Percentiles rank a stretch among this genome's conserved stretches.
Evolutionary conservation across 2,888 invertebrate species (phyloP).

Genomic region (Drosophila pullipes): DNA sequence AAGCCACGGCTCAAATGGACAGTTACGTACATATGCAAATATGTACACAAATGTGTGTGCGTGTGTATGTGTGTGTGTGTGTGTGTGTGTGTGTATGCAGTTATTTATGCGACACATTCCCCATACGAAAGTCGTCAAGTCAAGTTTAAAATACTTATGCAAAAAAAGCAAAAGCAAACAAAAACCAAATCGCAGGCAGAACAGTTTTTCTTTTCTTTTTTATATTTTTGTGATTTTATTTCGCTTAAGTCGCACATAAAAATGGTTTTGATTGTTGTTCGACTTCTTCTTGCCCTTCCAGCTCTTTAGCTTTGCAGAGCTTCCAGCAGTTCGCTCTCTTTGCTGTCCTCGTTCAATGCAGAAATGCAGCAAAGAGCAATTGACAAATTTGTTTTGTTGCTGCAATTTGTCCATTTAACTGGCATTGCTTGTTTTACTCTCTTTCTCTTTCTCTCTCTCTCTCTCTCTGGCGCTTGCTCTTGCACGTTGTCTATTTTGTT

Average conservation of each 20-base stretch:
- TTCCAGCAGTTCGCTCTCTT: background rate
- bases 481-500: conserved; percentile 16
- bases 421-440: background rate
- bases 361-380: conserved; percentile 4
- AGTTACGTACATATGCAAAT: conserved; percentile 16
- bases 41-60: background rate
- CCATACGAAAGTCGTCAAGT: conserved; percentile 11
- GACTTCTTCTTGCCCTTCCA: background rate
- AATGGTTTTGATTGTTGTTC: background rate
- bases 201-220: background rate
- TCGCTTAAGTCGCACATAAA: background rate
- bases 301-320: background rate
- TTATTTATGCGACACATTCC: conserved; percentile 51
- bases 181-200: conserved; percentile 1
- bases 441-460: background rate
- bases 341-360: background rate
- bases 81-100: background rate
- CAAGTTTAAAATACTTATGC: conserved; percentile 1
- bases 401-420: conserved; percentile 7
- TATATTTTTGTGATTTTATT: background rate
- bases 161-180: background rate
- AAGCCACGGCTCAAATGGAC: conserved; percentile 30
- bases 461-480: background rate
- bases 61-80: background rate
- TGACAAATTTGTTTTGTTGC: background rate